Percentiles rank a stretch among this genome's conserved stretches.
phyloP scores from a whole-genome alignment of 2,113 vertebrate genomes.

The Cichladusa arquata region DNA sequence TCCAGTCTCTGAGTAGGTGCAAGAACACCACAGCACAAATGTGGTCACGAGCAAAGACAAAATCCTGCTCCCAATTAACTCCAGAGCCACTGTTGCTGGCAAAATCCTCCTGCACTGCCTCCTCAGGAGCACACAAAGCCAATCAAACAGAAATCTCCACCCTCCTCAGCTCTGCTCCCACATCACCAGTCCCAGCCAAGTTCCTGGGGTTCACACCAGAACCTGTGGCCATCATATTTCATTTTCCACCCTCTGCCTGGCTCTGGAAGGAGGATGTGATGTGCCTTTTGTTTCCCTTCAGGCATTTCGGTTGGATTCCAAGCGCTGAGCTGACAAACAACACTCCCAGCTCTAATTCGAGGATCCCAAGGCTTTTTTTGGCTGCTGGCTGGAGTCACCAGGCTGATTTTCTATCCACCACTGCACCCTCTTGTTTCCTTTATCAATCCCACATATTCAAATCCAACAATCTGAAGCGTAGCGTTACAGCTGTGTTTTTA shows the following conservation, averaged over 20 bases:
- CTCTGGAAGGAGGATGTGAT: not conserved
- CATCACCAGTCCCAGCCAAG: conserved; percentile 9
- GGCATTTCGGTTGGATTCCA: conserved; percentile 27
- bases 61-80: conserved; percentile 39
- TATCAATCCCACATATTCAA: conserved; percentile 29
- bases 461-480: not conserved
- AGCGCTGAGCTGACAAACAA: not conserved
- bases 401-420: conserved; percentile 6
- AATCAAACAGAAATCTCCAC: not conserved
- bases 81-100: conserved; percentile 52
- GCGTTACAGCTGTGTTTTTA: conserved; percentile 62
- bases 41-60: not conserved
- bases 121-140: not conserved
- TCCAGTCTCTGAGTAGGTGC: not conserved
- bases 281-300: conserved; percentile 20
- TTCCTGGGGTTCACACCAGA: conserved; percentile 45
- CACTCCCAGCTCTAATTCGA: not conserved
- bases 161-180: not conserved
- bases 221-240: conserved; percentile 24
- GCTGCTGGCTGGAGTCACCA: not conserved
- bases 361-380: conserved; percentile 16
- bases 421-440: conserved; percentile 43
- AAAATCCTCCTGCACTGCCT: not conserved
- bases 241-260: not conserved
- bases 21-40: not conserved